Conservation (phyloP, 2,888 invertebrate genomes). For the Zele albiditarsus region DNA sequence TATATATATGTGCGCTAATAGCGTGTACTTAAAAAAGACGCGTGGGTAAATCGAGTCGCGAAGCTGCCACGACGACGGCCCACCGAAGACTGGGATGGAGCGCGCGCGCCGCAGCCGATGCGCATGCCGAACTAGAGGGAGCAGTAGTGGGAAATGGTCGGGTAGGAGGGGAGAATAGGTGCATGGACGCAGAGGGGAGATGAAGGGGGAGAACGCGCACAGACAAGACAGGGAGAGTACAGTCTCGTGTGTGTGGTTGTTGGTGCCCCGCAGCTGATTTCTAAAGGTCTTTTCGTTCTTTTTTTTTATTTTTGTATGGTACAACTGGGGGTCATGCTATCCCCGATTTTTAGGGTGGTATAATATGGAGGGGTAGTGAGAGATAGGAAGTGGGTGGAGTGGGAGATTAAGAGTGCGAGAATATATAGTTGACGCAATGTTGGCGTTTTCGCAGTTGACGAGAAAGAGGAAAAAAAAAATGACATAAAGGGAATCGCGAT, state of each 20-base stretch:
- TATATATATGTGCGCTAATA: background rate
- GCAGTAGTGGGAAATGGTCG: slow-evolving; percentile 42
- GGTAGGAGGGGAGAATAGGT: slow-evolving; percentile 44
- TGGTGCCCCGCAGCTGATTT: slow-evolving; percentile 30
- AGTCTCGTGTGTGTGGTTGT: slow-evolving; percentile 33
- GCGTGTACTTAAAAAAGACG: slow-evolving; percentile 28
- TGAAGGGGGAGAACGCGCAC: slow-evolving; percentile 21
- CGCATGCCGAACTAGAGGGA: slow-evolving; percentile 42
- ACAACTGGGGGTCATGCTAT: background rate
- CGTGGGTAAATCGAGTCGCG: slow-evolving; percentile 52
- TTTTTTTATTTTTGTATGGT: background rate
- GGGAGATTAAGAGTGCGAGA: background rate
- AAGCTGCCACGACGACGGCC: slow-evolving; percentile 67
- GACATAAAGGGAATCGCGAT: background rate
- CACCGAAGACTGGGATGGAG: slow-evolving; percentile 67
- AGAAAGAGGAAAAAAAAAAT: background rate
- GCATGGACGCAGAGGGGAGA: slow-evolving; percentile 22
- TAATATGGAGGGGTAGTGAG: too few relatives aligned
- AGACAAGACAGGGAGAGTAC: slow-evolving; percentile 41
- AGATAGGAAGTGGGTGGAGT: too few relatives aligned
- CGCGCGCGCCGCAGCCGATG: slow-evolving; percentile 55
- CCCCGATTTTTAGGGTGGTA: too few relatives aligned
- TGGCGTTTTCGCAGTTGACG: background rate
- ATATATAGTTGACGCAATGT: background rate
- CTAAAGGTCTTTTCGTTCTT: background rate